These are phyloP conservation scores for Neoseiulus cucumeris DNA, from an alignment of 1,140 invertebrate genomes.

Conservation along the genomic window DNA sequence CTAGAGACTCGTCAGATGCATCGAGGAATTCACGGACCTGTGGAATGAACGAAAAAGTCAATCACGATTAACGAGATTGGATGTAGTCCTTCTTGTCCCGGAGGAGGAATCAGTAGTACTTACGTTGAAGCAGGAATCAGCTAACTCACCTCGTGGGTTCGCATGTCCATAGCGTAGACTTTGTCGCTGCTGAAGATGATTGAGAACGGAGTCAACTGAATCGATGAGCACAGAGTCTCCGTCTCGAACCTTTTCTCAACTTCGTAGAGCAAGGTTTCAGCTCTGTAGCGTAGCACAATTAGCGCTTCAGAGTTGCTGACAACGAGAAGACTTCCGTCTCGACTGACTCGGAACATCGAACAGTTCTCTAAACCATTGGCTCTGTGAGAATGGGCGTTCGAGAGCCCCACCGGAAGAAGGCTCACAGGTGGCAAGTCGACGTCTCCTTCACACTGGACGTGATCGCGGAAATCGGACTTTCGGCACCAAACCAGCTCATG, in stretches of 20 bases:
- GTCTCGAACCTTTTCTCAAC: not conserved
- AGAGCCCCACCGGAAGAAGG: not conserved
- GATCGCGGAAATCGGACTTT: not conserved
- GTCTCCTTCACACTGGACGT: not conserved
- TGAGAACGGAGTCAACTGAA: not conserved
- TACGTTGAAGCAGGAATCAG: too few relatives aligned
- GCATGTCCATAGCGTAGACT: not conserved
- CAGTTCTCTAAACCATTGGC: not conserved
- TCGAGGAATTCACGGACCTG: constrained; percentile 10
- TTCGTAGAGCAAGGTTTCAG: not conserved
- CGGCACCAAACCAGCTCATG: not conserved
- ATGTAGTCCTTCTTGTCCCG: too few relatives aligned
- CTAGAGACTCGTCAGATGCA: not conserved
- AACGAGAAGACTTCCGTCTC: not conserved
- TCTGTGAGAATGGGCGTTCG: too few relatives aligned
- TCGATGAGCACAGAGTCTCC: not conserved
- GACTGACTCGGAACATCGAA: not conserved
- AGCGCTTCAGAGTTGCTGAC: not conserved
- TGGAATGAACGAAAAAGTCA: not conserved
- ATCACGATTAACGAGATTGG: not conserved
- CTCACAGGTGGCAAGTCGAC: not conserved
- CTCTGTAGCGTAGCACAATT: not conserved
- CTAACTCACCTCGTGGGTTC: not conserved
- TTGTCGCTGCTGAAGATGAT: constrained; percentile 6
- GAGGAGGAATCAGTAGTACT: too few relatives aligned